These are phyloP conservation scores for Amyelois transitella DNA, from an alignment of 1,140 invertebrate genomes.

Conservation along the genomic window DNA sequence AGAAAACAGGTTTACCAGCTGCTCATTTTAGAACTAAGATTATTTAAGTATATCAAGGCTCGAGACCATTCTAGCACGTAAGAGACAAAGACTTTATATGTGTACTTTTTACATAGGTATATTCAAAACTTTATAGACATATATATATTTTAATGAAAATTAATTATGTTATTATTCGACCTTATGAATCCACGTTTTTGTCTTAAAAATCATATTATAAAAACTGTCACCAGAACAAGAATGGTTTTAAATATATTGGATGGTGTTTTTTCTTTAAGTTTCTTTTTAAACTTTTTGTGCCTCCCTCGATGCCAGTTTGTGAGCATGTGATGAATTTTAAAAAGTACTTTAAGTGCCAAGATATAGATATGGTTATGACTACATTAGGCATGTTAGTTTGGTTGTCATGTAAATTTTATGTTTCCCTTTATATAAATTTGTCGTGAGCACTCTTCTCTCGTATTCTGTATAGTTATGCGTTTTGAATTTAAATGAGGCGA, in stretches of 20 bases:
- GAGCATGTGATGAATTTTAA: slow-evolving; percentile 67
- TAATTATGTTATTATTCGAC: too few species aligned
- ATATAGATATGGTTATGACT: slow-evolving; percentile 50
- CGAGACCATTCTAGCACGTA: too few species aligned
- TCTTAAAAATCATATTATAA: slow-evolving; percentile 22
- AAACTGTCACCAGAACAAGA: slow-evolving; percentile 48
- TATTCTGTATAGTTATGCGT: slow-evolving; percentile 23
- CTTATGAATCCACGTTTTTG: not conserved
- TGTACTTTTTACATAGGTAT: too few species aligned
- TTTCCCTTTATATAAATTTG: slow-evolving; percentile 26
- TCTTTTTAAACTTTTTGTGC: slow-evolving; percentile 43
- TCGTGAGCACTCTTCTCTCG: slow-evolving; percentile 17
- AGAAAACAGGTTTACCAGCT: too few species aligned
- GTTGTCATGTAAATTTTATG: slow-evolving; percentile 49
- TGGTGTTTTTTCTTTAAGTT: slow-evolving; percentile 37
- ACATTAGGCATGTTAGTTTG: slow-evolving; percentile 38
- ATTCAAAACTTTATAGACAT: too few species aligned
- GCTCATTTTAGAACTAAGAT: too few species aligned
- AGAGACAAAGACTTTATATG: too few species aligned
- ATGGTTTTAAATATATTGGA: slow-evolving; percentile 56
- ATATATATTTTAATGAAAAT: too few species aligned
- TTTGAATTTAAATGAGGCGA: slow-evolving; percentile 10
- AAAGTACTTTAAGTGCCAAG: slow-evolving; percentile 46
- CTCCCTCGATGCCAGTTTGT: slow-evolving; percentile 41
- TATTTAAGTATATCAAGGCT: too few species aligned